Conservation (phyloP, 2,888 invertebrate genomes). For the Globia sparganii region DNA sequence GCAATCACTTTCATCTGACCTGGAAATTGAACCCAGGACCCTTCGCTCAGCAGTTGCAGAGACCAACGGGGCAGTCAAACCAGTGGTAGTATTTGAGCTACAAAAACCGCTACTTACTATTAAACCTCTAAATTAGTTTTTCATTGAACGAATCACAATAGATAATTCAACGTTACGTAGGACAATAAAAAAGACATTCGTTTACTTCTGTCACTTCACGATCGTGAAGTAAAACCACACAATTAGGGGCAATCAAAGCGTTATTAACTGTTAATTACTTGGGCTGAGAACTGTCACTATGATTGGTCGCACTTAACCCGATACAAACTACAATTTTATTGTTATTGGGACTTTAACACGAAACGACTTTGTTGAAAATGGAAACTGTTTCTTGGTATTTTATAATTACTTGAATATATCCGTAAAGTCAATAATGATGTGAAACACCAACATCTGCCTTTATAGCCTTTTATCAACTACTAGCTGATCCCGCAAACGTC, state of each 20-base stretch:
- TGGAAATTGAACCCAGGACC: not conserved
- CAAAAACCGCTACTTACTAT: not conserved
- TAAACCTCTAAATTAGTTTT: not conserved
- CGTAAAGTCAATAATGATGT: no score
- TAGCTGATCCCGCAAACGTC: no score
- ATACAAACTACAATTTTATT: conserved; percentile 57
- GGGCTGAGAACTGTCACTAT: conserved; percentile 56
- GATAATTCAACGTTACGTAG: not conserved
- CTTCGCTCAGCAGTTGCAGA: not conserved
- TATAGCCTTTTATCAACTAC: no score
- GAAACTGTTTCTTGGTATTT: not conserved
- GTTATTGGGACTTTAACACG: conserved; percentile 40
- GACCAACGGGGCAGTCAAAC: not conserved
- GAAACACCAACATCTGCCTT: not conserved
- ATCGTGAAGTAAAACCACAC: conserved; percentile 26
- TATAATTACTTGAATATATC: not conserved
- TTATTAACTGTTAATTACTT: conserved; percentile 58
- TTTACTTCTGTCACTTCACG: conserved; percentile 9
- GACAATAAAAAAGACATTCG: conserved; percentile 18
- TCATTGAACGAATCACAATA: not conserved
- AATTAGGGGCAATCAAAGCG: conserved; percentile 51
- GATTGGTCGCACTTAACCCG: conserved; percentile 38
- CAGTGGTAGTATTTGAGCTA: not conserved
- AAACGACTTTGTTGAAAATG: conserved; percentile 25
- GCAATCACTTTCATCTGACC: not conserved